These are phyloP conservation scores for Burhinus oedicnemus DNA, from an alignment of 2,113 vertebrate species.

Conservation along the genomic window DNA sequence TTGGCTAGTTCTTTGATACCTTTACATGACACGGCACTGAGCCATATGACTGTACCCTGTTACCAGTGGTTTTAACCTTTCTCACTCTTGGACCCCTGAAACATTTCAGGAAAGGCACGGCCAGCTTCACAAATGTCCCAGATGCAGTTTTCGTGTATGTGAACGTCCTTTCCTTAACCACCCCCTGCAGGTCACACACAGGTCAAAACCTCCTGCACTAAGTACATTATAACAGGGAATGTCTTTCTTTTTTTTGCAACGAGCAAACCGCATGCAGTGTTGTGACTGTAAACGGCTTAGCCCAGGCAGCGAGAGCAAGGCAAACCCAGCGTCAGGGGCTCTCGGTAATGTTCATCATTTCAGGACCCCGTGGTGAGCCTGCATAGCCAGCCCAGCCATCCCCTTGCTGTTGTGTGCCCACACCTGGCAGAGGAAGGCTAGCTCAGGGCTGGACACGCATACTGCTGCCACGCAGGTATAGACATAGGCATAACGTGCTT, in stretches of 20 bases:
- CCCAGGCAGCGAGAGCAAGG: not conserved
- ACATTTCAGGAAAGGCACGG: not conserved
- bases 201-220: not conserved
- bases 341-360: not conserved
- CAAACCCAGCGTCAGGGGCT: not conserved
- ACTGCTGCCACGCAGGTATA: not conserved
- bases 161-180: not conserved
- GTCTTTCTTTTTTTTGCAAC: not conserved
- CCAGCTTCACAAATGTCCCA: not conserved
- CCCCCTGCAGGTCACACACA: not conserved
- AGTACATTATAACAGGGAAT: not conserved
- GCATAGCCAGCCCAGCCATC: not conserved
- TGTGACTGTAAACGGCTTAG: not conserved
- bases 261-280: rapidly evolving
- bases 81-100: not conserved
- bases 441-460: not conserved
- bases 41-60: not conserved
- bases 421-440: not conserved
- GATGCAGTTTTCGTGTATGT: not conserved
- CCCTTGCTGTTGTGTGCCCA: not conserved
- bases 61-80: not conserved
- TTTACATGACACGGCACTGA: not conserved
- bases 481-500: not conserved
- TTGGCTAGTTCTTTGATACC: not conserved
- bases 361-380: not conserved